phyloP scores from a whole-genome alignment of 1,140 invertebrate species.

The Melanaphis sacchari region DNA sequence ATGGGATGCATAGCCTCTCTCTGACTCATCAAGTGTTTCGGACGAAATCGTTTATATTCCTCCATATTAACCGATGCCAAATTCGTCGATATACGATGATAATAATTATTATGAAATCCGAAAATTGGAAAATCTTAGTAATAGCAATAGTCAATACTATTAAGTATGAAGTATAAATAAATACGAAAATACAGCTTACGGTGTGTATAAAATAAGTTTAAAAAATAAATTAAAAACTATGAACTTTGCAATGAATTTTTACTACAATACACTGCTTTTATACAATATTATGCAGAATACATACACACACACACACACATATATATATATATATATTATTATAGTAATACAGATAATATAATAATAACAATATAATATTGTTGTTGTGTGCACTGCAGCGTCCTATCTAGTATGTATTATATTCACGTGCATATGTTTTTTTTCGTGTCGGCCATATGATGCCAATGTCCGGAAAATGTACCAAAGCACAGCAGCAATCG shows the following conservation, averaged over 20 bases:
- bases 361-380: slow-evolving; percentile 9
- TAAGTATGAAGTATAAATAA: not conserved
- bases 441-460: not conserved
- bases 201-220: not conserved
- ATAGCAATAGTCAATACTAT: not conserved
- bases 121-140: not conserved
- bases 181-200: not conserved
- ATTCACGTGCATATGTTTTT: not conserved
- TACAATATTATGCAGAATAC: not conserved
- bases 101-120: not conserved
- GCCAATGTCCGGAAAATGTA: slow-evolving; percentile 54
- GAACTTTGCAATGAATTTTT: not conserved
- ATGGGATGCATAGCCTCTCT: not conserved
- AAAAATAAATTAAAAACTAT: not conserved
- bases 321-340: not conserved
- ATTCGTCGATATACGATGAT: not conserved
- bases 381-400: not conserved
- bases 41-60: not conserved
- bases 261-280: not conserved
- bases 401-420: slow-evolving; percentile 1
- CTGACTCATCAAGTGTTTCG: not conserved
- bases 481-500: not conserved
- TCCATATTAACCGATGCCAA: not conserved
- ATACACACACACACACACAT: not conserved
- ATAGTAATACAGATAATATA: not conserved